These are phyloP conservation scores for Diorhabda sublineata DNA, from an alignment of 1,140 invertebrate genomes.

Conservation along the genomic window DNA sequence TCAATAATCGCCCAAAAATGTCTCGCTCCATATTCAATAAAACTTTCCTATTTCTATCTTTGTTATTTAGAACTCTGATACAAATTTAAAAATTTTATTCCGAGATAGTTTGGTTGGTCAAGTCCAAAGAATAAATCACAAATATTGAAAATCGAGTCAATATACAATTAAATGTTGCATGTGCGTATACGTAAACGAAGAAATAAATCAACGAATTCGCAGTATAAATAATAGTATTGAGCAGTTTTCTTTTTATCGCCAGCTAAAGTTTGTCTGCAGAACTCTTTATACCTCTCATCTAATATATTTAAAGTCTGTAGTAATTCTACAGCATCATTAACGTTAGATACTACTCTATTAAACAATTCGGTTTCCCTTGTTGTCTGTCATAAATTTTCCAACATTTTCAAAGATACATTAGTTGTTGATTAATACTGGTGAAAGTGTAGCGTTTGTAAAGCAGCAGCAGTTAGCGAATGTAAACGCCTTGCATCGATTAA, in stretches of 20 bases:
- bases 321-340: constrained; percentile 40
- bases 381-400: constrained; percentile 17
- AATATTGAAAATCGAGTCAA: constrained; percentile 34
- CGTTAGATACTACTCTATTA: constrained; percentile 41
- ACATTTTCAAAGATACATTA: constrained; percentile 22
- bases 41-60: constrained; percentile 34
- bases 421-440: constrained; percentile 36
- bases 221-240: constrained; percentile 31
- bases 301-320: constrained; percentile 39
- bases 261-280: constrained; percentile 22
- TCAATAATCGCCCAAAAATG: constrained; percentile 37
- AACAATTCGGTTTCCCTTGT: constrained; percentile 33
- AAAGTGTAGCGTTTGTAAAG: constrained; percentile 36
- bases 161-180: constrained; percentile 41
- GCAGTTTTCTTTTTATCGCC: constrained; percentile 40
- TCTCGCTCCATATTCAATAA: constrained; percentile 35
- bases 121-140: constrained; percentile 34
- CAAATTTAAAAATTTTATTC: constrained; percentile 30
- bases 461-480: constrained; percentile 41
- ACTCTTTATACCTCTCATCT: constrained; percentile 33
- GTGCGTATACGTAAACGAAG: constrained; percentile 37
- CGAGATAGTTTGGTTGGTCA: constrained; percentile 36
- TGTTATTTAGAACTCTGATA: constrained; percentile 24
- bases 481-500: constrained; percentile 36
- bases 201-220: constrained; percentile 32